Evolutionary conservation across 2,888 invertebrate genomes (phyloP).

Genomic region (Ectropis crepuscularia): DNA sequence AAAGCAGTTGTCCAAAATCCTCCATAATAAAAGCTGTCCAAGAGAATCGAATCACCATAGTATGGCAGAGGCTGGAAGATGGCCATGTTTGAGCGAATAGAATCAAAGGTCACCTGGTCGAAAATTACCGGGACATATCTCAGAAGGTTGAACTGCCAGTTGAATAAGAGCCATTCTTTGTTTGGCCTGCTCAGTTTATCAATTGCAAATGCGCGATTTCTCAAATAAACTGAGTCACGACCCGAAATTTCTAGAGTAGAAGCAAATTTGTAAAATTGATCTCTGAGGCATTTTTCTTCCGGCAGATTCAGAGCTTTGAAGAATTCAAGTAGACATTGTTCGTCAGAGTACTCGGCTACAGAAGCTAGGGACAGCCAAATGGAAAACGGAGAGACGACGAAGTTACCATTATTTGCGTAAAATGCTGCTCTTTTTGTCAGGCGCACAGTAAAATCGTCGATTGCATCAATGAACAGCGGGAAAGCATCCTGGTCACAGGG

Average conservation of each 20-base stretch:
- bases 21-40: conserved; percentile 49
- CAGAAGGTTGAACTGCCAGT: conserved; percentile 7
- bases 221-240: conserved; percentile 40
- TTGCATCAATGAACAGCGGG: conserved; percentile 11
- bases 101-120: conserved; percentile 30
- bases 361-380: conserved; percentile 51
- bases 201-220: conserved; percentile 40
- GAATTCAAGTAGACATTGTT: conserved; percentile 33
- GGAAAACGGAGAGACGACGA: conserved; percentile 47
- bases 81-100: conserved; percentile 29
- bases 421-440: conserved; percentile 12
- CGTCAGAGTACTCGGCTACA: conserved; percentile 49
- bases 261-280: conserved; percentile 48
- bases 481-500: conserved; percentile 11
- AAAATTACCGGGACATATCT: conserved; percentile 27
- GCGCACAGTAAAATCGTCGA: conserved; percentile 13
- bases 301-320: conserved; percentile 45
- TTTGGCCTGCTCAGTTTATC: conserved; percentile 39
- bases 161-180: conserved; percentile 35
- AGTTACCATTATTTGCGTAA: conserved; percentile 34
- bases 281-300: conserved; percentile 42
- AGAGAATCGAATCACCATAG: conserved; percentile 45
- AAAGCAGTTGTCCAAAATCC: conserved; percentile 50
- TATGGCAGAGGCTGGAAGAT: conserved; percentile 19
- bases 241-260: conserved; percentile 42